Evolutionary conservation across 2,113 vertebrate genomes (phyloP).

Genomic region (Gambusia affinis): DNA sequence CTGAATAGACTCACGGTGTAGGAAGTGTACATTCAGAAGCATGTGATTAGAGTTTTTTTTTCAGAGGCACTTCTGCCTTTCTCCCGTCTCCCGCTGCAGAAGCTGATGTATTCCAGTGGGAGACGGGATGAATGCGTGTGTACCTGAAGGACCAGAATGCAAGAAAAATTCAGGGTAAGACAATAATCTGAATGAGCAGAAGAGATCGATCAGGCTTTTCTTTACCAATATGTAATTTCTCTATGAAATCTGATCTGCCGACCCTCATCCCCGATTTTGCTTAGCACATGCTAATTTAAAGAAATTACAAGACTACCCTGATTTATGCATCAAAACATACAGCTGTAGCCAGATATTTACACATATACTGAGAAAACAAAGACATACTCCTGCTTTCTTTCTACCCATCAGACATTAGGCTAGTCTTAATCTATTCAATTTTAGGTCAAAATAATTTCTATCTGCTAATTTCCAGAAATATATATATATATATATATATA

Average conservation of each 20-base stretch:
- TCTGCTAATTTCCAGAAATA: too few species aligned
- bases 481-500: too few species aligned
- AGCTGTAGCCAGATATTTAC: not conserved
- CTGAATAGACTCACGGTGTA: constrained; percentile 46
- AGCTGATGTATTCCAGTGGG: constrained; percentile 8
- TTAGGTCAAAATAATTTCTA: too few species aligned
- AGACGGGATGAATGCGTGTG: constrained; percentile 8
- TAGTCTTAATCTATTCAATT: not conserved
- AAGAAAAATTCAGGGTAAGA: not conserved
- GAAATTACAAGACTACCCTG: too few species aligned
- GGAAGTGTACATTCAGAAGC: constrained; percentile 62
- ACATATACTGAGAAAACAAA: not conserved
- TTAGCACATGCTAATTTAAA: too few species aligned
- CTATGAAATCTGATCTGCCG: not conserved
- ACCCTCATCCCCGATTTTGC: not conserved
- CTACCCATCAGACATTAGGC: too few species aligned
- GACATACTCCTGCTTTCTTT: too few species aligned
- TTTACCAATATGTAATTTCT: not conserved
- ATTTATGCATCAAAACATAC: not conserved
- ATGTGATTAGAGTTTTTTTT: constrained; percentile 51
- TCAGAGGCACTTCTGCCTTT: constrained; percentile 26
- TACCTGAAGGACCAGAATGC: constrained; percentile 15
- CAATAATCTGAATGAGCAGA: not conserved
- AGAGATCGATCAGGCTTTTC: not conserved
- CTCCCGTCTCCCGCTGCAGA: constrained; percentile 3